Conservation (phyloP, 53 echinoderm and acorn worm species). For the Echinometra lucunter region DNA sequence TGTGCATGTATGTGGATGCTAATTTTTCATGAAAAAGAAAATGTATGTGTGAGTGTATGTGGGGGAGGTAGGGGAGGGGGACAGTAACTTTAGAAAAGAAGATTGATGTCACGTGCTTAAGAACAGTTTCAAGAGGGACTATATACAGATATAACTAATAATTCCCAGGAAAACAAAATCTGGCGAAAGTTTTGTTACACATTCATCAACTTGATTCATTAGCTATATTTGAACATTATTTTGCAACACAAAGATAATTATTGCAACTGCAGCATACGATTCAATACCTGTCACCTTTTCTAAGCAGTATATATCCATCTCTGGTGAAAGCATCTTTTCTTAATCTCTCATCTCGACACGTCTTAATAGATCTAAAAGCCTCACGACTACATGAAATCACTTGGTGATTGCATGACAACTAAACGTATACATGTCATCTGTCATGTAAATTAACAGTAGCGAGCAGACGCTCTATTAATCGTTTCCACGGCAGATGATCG, state of each 20-base stretch:
- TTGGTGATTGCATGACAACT: slow-evolving; percentile 8
- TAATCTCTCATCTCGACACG: slow-evolving; percentile 24
- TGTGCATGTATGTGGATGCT: too few relatives aligned
- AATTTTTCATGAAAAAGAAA: too few relatives aligned
- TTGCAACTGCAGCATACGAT: too few relatives aligned
- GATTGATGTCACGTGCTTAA: too few relatives aligned
- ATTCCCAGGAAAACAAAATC: too few relatives aligned
- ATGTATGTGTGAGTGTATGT: too few relatives aligned
- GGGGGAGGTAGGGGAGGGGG: too few relatives aligned
- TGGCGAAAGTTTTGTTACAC: too few relatives aligned
- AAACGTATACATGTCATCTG: not conserved
- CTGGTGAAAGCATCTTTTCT: not conserved
- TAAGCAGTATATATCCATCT: not conserved
- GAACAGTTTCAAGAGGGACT: too few relatives aligned
- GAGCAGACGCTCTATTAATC: not conserved
- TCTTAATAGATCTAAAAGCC: slow-evolving; percentile 41
- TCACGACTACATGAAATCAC: slow-evolving; percentile 14
- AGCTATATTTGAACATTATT: not conserved
- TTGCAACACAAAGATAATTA: not conserved
- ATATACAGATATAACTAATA: too few relatives aligned
- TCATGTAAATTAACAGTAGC: not conserved
- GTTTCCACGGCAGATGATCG: not conserved
- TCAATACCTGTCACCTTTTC: not conserved
- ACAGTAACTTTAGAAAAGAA: too few relatives aligned
- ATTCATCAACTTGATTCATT: too few relatives aligned